phyloP scores from a whole-genome alignment of 2,888 invertebrate genomes.

The Fragum whitleyi region DNA sequence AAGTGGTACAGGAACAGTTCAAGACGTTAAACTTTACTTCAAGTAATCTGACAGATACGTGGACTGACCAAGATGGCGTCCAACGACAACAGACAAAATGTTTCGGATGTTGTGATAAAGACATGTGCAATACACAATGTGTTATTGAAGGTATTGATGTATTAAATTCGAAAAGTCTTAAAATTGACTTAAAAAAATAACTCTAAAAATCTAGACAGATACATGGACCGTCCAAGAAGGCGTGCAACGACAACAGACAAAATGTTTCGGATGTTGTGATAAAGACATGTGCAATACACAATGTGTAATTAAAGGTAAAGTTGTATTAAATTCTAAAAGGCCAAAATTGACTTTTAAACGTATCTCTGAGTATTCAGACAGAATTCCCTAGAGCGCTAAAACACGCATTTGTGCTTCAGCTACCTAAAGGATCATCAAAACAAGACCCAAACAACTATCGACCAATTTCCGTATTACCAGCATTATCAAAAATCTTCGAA shows the following conservation, averaged over 20 bases:
- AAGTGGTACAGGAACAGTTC: neutral
- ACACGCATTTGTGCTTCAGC: too few relatives aligned
- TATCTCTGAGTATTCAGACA: too few relatives aligned
- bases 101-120: conserved; percentile 12
- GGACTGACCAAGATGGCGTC: conserved; percentile 4
- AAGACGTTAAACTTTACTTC: conserved; percentile 13
- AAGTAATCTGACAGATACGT: neutral
- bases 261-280: conserved; percentile 13
- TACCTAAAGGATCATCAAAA: too few relatives aligned
- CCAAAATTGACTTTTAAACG: too few relatives aligned
- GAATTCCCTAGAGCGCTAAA: too few relatives aligned
- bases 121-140: conserved; percentile 3
- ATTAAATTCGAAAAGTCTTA: too few relatives aligned
- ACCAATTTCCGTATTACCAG: too few relatives aligned
- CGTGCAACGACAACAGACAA: neutral
- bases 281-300: conserved; percentile 6
- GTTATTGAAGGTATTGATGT: neutral
- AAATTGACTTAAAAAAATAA: too few relatives aligned
- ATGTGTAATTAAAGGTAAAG: conserved; percentile 3
- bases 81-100: conserved; percentile 2
- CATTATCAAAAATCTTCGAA: too few relatives aligned
- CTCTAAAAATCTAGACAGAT: too few relatives aligned
- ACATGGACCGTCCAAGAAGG: neutral
- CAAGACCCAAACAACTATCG: too few relatives aligned
- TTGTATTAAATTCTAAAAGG: too few relatives aligned